phyloP scores from a whole-genome alignment of 2,113 vertebrate species.

The Anhinga rufa region DNA sequence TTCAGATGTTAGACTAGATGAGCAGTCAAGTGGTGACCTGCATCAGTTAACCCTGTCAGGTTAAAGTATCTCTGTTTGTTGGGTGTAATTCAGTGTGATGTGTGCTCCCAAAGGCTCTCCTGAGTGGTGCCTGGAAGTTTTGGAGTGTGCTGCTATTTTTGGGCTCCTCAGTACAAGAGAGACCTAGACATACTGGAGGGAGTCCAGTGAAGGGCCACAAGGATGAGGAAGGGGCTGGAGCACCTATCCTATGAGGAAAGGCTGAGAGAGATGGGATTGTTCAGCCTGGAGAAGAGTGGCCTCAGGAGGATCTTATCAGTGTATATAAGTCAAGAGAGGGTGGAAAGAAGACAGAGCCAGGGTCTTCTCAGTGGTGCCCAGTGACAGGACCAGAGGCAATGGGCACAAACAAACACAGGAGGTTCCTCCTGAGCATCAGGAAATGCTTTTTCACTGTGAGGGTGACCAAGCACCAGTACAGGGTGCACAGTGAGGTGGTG shows the following conservation, averaged over 20 bases:
- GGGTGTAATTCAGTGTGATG: not conserved
- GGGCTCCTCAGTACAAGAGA: not conserved
- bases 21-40: not conserved
- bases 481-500: not conserved
- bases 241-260: not conserved
- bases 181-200: not conserved
- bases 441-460: not conserved
- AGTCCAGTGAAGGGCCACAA: not conserved
- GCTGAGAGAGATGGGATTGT: not conserved
- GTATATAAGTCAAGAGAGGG: not conserved
- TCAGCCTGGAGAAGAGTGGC: not conserved
- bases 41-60: not conserved
- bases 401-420: not conserved
- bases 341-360: not conserved
- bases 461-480: not conserved
- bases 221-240: not conserved
- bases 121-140: not conserved
- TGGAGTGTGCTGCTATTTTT: not conserved
- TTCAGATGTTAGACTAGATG: not conserved
- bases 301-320: not conserved
- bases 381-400: not conserved
- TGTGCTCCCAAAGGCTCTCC: not conserved
- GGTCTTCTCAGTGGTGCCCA: not conserved
- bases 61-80: not conserved
- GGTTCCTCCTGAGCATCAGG: not conserved